phyloP scores from a whole-genome alignment of 2,888 invertebrate species.

The Drosophila nr. fundita region DNA sequence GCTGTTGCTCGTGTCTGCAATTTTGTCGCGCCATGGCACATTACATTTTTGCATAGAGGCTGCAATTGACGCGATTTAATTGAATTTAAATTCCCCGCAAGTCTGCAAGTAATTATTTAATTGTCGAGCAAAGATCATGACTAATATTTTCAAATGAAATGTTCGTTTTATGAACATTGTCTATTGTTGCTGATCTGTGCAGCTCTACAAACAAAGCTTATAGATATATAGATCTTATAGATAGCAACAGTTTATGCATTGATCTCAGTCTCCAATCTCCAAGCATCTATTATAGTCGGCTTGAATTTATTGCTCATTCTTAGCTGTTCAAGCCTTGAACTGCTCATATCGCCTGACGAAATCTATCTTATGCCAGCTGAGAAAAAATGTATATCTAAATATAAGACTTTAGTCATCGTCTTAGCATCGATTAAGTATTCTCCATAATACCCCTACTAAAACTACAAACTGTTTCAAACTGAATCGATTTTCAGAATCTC shows the following conservation, averaged over 20 bases:
- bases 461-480: not conserved
- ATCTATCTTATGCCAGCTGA: not conserved
- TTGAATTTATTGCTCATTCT: constrained; percentile 1
- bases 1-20: constrained; percentile 29
- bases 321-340: not conserved
- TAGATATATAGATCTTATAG: not conserved
- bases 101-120: constrained; percentile 21
- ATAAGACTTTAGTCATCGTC: not conserved
- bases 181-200: not conserved
- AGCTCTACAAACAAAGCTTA: not conserved
- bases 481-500: not conserved
- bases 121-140: constrained; percentile 5
- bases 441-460: not conserved
- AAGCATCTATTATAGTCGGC: not conserved
- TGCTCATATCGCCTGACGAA: not conserved
- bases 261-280: not conserved
- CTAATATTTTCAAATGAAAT: not conserved
- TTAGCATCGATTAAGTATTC: not conserved
- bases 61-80: constrained; percentile 17
- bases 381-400: not conserved
- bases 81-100: constrained; percentile 52
- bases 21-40: constrained; percentile 30
- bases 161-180: not conserved
- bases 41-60: constrained; percentile 29
- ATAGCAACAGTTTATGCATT: not conserved